phyloP scores from a whole-genome alignment of 2,113 vertebrate species.

The Cavia porcellus region DNA sequence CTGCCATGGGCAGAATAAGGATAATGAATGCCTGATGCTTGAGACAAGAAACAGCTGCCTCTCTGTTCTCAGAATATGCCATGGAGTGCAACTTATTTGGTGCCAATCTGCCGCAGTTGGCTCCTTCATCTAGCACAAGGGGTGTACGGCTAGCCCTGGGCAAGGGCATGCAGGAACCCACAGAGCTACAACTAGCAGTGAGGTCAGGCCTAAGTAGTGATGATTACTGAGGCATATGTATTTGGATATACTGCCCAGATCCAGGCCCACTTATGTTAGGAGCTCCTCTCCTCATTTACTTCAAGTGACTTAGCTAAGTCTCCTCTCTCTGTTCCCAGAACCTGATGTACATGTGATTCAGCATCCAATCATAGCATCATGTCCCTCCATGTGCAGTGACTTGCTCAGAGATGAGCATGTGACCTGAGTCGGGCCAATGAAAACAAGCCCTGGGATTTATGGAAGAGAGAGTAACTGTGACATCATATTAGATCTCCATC shows the following conservation, averaged over 20 bases:
- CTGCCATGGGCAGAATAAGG: neutral
- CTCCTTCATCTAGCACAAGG: too few species aligned
- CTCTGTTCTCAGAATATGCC: too few species aligned
- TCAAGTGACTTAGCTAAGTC: neutral
- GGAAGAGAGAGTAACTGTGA: neutral
- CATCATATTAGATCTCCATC: neutral
- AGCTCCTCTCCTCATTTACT: neutral
- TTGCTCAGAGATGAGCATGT: neutral
- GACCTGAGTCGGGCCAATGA: neutral
- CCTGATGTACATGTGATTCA: neutral
- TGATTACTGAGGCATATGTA: neutral
- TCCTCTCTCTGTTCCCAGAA: neutral
- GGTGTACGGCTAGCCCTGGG: too few species aligned
- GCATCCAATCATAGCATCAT: neutral
- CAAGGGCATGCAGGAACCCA: neutral
- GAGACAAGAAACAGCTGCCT: too few species aligned
- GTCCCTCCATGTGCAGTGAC: neutral
- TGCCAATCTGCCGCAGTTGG: too few species aligned
- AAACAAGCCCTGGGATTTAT: neutral
- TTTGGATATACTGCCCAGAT: neutral
- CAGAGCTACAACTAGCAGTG: neutral
- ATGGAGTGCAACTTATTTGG: too few species aligned
- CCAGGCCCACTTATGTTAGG: neutral
- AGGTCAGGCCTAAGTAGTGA: neutral
- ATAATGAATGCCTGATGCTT: too few species aligned